Percentiles rank a stretch among this genome's conserved stretches.
Conservation (phyloP, 1,140 invertebrate species). For the Drusus annulatus region DNA sequence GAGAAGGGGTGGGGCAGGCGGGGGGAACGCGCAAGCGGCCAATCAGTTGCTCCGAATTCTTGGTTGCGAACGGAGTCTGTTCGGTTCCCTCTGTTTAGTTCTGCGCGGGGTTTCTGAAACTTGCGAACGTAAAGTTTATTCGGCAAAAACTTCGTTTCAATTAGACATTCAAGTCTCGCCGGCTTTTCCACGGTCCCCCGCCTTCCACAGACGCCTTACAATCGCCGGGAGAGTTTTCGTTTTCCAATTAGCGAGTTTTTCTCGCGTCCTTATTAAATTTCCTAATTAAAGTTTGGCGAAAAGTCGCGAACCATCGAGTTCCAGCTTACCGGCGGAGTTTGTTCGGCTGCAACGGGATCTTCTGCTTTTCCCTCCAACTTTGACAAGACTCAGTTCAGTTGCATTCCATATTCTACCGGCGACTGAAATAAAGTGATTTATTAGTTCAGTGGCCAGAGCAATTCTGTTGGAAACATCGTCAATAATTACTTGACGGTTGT, state of each 20-base stretch:
- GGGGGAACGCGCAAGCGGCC: neutral
- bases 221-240: neutral
- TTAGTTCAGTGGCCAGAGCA: neutral
- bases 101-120: neutral
- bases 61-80: neutral
- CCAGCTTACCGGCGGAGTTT: neutral
- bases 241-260: constrained; percentile 26
- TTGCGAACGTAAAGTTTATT: neutral
- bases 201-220: constrained; percentile 5
- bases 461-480: neutral
- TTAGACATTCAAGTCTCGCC: constrained; percentile 17
- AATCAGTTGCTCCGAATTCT: constrained; percentile 13
- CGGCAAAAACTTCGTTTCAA: constrained; percentile 26
- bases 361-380: neutral
- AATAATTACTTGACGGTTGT: neutral
- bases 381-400: neutral
- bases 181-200: neutral
- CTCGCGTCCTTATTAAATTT: constrained; percentile 21
- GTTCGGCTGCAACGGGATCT: neutral
- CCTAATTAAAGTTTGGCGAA: constrained; percentile 10
- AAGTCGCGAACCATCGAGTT: neutral
- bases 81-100: neutral
- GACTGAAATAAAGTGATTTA: constrained; percentile 2
- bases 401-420: neutral
- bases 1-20: neutral